These are phyloP conservation scores for Sprattus sprattus DNA, from an alignment of 2,113 vertebrate species.

Conservation along the genomic window DNA sequence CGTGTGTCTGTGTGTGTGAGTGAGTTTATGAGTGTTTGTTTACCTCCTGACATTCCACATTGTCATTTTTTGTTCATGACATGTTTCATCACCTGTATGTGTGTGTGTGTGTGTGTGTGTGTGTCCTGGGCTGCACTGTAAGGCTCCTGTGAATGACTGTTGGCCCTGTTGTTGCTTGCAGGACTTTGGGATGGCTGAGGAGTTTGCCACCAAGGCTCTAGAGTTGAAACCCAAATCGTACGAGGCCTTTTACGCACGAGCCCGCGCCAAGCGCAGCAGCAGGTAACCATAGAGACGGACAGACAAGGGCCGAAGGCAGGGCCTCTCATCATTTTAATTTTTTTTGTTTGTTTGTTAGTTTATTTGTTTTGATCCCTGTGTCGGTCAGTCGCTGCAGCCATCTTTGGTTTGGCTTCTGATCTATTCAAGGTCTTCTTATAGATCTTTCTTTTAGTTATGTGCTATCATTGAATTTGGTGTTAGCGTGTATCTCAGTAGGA, in stretches of 20 bases:
- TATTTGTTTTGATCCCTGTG: background rate
- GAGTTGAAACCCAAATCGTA: constrained; percentile 97
- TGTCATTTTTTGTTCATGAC: background rate
- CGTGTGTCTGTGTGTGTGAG: background rate
- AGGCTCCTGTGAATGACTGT: constrained; percentile 50
- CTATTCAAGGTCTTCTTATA: background rate
- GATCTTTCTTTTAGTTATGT: background rate
- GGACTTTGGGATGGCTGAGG: constrained; percentile 86
- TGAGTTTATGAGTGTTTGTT: background rate
- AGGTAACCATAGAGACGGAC: constrained; percentile 58
- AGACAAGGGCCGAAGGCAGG: constrained; percentile 30
- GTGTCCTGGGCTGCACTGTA: constrained; percentile 25
- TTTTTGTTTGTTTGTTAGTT: background rate
- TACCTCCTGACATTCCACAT: too few species aligned
- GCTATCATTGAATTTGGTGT: background rate
- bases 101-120: constrained; percentile 12
- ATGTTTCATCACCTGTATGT: background rate
- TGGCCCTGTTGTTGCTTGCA: constrained; percentile 53
- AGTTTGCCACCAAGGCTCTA: constrained; percentile 95
- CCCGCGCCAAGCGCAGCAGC: constrained; percentile 72
- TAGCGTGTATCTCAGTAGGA: background rate
- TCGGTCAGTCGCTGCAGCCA: background rate
- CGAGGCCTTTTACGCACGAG: constrained; percentile 88
- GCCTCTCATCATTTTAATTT: background rate
- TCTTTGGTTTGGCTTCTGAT: background rate